Conservation (phyloP, 1,140 invertebrate genomes). For the Drosophila asahinai region DNA sequence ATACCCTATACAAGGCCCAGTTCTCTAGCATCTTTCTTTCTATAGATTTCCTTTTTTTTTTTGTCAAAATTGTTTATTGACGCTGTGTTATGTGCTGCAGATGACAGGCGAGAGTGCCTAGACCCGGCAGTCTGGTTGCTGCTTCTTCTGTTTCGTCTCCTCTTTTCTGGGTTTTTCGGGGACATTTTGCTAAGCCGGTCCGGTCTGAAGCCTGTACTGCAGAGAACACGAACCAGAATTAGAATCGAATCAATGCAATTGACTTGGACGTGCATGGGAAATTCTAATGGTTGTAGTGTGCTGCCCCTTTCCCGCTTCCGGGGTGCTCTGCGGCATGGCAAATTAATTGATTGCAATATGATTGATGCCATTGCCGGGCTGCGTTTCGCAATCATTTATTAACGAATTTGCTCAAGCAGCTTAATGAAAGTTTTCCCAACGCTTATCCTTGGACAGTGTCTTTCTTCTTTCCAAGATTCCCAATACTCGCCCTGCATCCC, state of each 20-base stretch:
- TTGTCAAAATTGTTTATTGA: constrained; percentile 72
- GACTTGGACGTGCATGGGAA: constrained; percentile 70
- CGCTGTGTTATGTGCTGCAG: constrained; percentile 77
- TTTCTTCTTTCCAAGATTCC: constrained; percentile 6
- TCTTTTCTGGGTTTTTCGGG: constrained; percentile 44
- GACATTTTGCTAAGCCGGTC: constrained; percentile 52
- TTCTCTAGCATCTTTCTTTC: constrained; percentile 9
- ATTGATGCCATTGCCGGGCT: constrained; percentile 75
- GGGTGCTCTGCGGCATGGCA: constrained; percentile 31
- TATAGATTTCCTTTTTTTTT: constrained; percentile 32
- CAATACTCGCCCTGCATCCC: constrained; percentile 7
- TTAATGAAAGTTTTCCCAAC: constrained; percentile 72
- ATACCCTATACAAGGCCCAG: constrained; percentile 14
- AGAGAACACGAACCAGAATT: constrained; percentile 56
- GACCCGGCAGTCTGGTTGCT: constrained; percentile 24
- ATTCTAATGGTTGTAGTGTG: constrained; percentile 37
- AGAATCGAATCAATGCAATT: constrained; percentile 65
- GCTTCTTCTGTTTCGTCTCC: constrained; percentile 6
- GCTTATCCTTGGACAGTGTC: constrained; percentile 1
- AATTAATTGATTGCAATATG: constrained; percentile 81
- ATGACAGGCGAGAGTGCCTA: constrained; percentile 55
- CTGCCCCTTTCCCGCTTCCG: constrained; percentile 11
- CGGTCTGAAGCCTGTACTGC: constrained; percentile 24
- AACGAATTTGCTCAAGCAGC: constrained; percentile 69
- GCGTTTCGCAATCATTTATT: constrained; percentile 74